These are phyloP conservation scores for Gadopsis bispinosus DNA, from an alignment of 2,797 vertebrate species.

Conservation along the genomic window DNA sequence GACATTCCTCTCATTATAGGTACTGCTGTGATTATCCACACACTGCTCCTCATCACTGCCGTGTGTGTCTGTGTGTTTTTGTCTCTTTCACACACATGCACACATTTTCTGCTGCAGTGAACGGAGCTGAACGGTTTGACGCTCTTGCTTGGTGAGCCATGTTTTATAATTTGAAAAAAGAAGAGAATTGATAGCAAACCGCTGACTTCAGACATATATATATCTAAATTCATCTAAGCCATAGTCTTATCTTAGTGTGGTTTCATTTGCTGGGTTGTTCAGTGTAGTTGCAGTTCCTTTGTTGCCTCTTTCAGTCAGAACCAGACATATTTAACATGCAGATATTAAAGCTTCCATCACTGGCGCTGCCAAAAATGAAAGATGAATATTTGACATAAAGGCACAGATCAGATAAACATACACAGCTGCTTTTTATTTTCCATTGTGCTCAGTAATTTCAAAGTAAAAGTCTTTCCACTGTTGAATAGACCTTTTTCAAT, in stretches of 20 bases:
- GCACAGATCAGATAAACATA: neutral
- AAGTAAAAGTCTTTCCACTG: neutral
- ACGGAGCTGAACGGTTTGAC: neutral
- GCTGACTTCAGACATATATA: neutral
- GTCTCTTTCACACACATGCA: neutral
- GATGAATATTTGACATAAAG: neutral
- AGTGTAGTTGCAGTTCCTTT: neutral
- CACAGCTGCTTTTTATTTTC: neutral
- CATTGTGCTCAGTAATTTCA: neutral
- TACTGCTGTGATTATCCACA: conserved; percentile 65
- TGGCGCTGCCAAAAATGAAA: neutral
- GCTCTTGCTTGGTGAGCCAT: neutral
- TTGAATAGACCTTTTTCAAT: neutral
- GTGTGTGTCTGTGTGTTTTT: conserved; percentile 12
- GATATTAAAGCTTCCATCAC: neutral
- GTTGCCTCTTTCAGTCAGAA: conserved; percentile 6
- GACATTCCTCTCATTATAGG: conserved; percentile 62
- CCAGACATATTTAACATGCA: neutral
- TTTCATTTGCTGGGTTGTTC: neutral
- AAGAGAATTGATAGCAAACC: no score
- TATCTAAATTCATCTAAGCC: neutral
- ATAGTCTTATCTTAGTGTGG: neutral
- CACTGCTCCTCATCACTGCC: conserved; percentile 65
- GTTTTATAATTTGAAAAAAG: neutral
- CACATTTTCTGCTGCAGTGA: neutral